Percentiles rank a stretch among this genome's conserved stretches.
phyloP scores from a whole-genome alignment of 1,140 invertebrate species.

The Scaptomyza graminum region DNA sequence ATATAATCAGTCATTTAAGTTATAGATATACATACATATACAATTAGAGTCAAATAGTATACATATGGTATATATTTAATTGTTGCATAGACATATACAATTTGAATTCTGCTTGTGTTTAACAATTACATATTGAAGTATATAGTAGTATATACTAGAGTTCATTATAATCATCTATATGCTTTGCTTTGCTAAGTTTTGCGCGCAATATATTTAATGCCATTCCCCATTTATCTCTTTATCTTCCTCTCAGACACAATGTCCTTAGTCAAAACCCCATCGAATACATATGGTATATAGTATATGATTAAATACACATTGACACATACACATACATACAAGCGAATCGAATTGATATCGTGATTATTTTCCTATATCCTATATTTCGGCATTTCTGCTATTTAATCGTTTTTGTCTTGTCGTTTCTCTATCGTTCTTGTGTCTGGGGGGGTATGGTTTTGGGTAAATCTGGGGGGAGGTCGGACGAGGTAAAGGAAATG shows the following conservation, averaged over 20 bases:
- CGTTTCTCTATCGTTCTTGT: background rate
- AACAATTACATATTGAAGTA: conserved; percentile 59
- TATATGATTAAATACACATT: conserved; percentile 25
- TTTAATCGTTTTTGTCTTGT: background rate
- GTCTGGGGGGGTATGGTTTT: background rate
- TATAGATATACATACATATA: conserved; percentile 74
- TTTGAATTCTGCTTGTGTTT: conserved; percentile 20
- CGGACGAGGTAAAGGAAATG: background rate
- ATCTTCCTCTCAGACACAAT: conserved; percentile 2
- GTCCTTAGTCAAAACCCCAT: background rate
- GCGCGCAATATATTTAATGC: conserved; percentile 47
- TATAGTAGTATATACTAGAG: conserved; percentile 36
- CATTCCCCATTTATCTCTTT: conserved; percentile 3
- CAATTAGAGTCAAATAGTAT: conserved; percentile 47
- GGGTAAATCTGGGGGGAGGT: background rate
- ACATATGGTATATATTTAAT: conserved; percentile 29
- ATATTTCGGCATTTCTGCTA: background rate
- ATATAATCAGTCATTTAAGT: conserved; percentile 80
- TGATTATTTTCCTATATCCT: conserved; percentile 22
- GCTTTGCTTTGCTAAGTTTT: conserved; percentile 8
- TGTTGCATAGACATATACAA: conserved; percentile 46
- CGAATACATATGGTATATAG: conserved; percentile 31
- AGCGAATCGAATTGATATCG: conserved; percentile 15
- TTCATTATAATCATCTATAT: conserved; percentile 21
- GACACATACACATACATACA: conserved; percentile 20